A percentile compares a stretch with the other conserved stretches of the same genome.
phyloP scores from a whole-genome alignment of 2,888 invertebrate species.

The Drosophila macrospina region DNA sequence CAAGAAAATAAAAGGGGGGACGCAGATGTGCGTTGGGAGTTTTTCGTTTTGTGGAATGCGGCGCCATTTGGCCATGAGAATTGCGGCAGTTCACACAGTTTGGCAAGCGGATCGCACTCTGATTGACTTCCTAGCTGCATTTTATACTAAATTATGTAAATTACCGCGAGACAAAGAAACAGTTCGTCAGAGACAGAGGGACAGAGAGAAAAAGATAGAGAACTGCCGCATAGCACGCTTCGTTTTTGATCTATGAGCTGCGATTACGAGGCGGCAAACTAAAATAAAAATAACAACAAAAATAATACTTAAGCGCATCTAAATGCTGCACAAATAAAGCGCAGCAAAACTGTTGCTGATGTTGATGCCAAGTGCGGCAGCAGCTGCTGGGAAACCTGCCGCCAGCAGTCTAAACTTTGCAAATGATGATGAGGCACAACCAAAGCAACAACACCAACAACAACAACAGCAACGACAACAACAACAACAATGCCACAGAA shows the following conservation, averaged over 20 bases:
- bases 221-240: conserved; percentile 49
- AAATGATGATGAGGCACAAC: conserved; percentile 78
- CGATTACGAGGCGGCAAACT: conserved; percentile 67
- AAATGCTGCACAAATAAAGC: conserved; percentile 77
- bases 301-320: conserved; percentile 49
- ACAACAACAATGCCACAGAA: conserved; percentile 36
- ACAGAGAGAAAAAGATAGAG: conserved; percentile 6
- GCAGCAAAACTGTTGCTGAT: conserved; percentile 51
- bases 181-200: neutral
- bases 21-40: conserved; percentile 49
- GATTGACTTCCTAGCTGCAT: conserved; percentile 49
- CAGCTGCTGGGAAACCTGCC: conserved; percentile 55
- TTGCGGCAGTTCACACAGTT: conserved; percentile 57
- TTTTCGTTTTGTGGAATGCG: conserved; percentile 50
- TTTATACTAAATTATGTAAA: conserved; percentile 60
- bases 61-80: conserved; percentile 55
- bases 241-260: conserved; percentile 74
- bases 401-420: conserved; percentile 58
- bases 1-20: conserved; percentile 10
- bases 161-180: conserved; percentile 36
- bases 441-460: conserved; percentile 28
- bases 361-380: conserved; percentile 67
- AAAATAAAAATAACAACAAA: conserved; percentile 7
- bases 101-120: conserved; percentile 23
- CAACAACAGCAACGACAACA: conserved; percentile 35